phyloP scores from a whole-genome alignment of 2,797 vertebrate genomes.

The Ceryle rudis region DNA sequence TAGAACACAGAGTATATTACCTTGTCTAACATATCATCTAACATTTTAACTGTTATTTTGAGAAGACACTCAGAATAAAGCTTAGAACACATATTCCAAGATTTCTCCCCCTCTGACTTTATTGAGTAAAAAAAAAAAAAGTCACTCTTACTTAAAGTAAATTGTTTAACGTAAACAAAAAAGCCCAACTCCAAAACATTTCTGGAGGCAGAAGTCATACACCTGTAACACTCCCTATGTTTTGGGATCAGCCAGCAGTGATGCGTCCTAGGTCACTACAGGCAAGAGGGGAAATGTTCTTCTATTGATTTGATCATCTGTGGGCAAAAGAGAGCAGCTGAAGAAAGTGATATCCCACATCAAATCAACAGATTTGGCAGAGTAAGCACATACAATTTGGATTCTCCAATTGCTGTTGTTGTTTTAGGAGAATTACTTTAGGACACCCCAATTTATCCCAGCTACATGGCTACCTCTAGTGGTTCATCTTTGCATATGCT shows the following conservation, averaged over 20 bases:
- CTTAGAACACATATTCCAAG: background rate
- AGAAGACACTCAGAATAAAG: background rate
- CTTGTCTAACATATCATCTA: background rate
- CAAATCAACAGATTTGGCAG: background rate
- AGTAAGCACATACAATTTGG: background rate
- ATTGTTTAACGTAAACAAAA: background rate
- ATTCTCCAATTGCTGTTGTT: background rate
- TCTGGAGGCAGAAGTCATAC: background rate
- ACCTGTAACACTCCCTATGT: background rate
- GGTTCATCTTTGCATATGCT: background rate
- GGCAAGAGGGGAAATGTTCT: background rate
- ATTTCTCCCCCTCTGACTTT: background rate
- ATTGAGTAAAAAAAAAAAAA: background rate
- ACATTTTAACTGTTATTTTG: background rate
- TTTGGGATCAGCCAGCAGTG: background rate
- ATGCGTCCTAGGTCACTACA: background rate
- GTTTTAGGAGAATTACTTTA: background rate
- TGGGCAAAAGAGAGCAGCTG: background rate
- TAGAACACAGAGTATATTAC: background rate
- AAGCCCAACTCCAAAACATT: background rate
- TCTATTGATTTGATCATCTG: fast-evolving
- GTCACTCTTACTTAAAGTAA: background rate
- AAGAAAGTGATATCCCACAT: background rate
- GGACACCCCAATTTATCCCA: background rate
- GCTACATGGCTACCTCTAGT: background rate